Evolutionary conservation across 2,797 vertebrate genomes (phyloP), one percentile per base, ranked within the genome.

Genomic region (Triplophysa bombifrons): DNA sequence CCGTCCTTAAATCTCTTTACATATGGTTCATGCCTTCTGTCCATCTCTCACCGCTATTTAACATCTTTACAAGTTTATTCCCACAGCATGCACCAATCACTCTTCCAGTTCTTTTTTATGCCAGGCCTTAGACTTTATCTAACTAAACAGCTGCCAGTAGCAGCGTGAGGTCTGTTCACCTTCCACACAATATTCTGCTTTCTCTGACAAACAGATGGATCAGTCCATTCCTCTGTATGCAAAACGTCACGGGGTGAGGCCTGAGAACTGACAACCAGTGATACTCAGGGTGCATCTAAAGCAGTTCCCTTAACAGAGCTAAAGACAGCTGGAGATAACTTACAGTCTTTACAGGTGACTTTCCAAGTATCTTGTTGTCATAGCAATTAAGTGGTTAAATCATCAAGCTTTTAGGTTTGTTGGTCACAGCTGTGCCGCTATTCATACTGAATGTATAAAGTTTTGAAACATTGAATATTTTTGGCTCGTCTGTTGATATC

Each of bases 131-230:
- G 58, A 72, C 74, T 77, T 83, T 83, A 83, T 85, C 84, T 82
- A 63, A 34, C 73, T 34, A 70, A 82, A 79, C 80, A 85, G 84
- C 81, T 85, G 84, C 77, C 78, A 72, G 67, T 50, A 66, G 13
- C 50, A 44, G 50, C 67, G 50, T 80, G 66, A 80, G 81, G 82
- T 83, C 81, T 74, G 44, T 58, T 76, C 74, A 58, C 58, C 61
- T 83, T 48, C 69, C 66, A 30, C 65, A 51, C 34, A n/a, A 64
- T 55, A 78, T 51, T 81, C 71, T 74, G 30, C 67, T 83, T 82
- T 82, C 76, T 71, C 81, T 51, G 77, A 84, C 76, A 82, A 83
- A 81, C 84, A 86, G 84, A 86, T 85, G 84, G 82, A 83, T 74
- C 60, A 8, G 58, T 58, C 70, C 44, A 2, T 74, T 76, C 53